These are phyloP conservation scores for Cephus sareptanus DNA, from an alignment of 2,888 invertebrate genomes.

Conservation along the genomic window DNA sequence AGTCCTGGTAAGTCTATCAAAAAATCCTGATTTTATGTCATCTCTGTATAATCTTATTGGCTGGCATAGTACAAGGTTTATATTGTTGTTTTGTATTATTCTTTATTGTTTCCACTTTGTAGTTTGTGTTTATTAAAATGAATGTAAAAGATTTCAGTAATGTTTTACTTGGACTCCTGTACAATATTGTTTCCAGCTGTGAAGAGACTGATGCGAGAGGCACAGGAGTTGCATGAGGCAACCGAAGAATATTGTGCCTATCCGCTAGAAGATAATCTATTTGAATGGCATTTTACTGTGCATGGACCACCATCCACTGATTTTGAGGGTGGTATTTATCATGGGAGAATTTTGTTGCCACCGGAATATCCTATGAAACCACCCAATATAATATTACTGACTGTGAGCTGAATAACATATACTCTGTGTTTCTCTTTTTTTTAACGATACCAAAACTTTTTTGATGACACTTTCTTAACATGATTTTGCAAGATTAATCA, in stretches of 20 bases:
- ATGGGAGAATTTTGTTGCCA: conserved; percentile 91
- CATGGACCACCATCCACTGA: conserved; percentile 89
- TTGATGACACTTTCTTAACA: background rate
- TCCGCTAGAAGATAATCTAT: conserved; percentile 93
- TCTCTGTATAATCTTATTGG: background rate
- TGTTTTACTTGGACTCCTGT: background rate
- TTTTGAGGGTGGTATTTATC: conserved; percentile 91
- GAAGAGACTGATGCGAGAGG: conserved; percentile 93
- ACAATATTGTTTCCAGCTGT: conserved; percentile 73
- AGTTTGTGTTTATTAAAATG: background rate
- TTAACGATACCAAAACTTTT: background rate
- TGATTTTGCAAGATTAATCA: no score
- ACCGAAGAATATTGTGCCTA: conserved; percentile 91
- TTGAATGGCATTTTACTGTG: conserved; percentile 98
- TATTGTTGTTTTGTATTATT: background rate
- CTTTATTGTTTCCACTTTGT: background rate
- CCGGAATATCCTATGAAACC: conserved; percentile 98
- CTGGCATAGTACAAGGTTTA: background rate
- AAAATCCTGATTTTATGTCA: no score
- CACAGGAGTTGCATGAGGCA: conserved; percentile 84
- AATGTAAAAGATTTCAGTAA: background rate
- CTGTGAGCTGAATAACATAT: conserved; percentile 69
- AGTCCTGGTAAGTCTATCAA: conserved; percentile 69
- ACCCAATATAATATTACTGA: conserved; percentile 91
- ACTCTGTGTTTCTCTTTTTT: background rate